Conservation (phyloP, 1,140 invertebrate species). For the Ephestia elutella region DNA sequence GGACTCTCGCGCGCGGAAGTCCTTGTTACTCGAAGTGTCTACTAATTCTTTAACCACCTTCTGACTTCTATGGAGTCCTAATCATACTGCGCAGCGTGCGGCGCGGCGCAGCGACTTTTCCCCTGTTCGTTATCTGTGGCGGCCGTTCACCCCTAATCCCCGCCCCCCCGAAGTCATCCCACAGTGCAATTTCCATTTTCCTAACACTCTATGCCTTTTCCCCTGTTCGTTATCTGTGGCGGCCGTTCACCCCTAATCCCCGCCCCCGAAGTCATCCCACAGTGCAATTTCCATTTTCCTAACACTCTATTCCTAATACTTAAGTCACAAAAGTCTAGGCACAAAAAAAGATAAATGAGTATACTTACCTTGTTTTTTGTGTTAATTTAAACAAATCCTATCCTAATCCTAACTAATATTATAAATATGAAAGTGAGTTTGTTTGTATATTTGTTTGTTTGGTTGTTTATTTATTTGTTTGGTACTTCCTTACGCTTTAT, state of each 20-base stretch:
- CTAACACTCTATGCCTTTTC: slow-evolving; percentile 19
- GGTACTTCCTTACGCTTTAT: too few species aligned
- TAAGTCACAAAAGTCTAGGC: too few species aligned
- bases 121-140: neutral
- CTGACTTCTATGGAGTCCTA: neutral
- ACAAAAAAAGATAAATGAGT: too few species aligned
- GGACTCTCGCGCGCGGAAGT: too few species aligned
- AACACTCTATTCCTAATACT: slow-evolving; percentile 22
- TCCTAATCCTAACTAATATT: too few species aligned
- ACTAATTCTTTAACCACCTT: too few species aligned
- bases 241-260: slow-evolving; percentile 11
- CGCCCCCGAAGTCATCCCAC: neutral
- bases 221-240: neutral
- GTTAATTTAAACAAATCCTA: too few species aligned
- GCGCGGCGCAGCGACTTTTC: neutral
- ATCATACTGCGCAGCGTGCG: slow-evolving; percentile 3
- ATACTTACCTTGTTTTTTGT: too few species aligned
- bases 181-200: slow-evolving; percentile 11
- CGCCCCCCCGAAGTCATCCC: neutral
- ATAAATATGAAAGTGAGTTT: too few species aligned
- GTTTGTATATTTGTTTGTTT: too few species aligned
- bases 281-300: slow-evolving; percentile 11
- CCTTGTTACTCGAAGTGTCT: too few species aligned
- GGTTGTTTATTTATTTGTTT: too few species aligned
- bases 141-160: slow-evolving; percentile 11